A percentile compares a stretch with the other conserved stretches of the same genome.
Conservation (phyloP, 2,888 invertebrate species). For the Protonemura montana region DNA sequence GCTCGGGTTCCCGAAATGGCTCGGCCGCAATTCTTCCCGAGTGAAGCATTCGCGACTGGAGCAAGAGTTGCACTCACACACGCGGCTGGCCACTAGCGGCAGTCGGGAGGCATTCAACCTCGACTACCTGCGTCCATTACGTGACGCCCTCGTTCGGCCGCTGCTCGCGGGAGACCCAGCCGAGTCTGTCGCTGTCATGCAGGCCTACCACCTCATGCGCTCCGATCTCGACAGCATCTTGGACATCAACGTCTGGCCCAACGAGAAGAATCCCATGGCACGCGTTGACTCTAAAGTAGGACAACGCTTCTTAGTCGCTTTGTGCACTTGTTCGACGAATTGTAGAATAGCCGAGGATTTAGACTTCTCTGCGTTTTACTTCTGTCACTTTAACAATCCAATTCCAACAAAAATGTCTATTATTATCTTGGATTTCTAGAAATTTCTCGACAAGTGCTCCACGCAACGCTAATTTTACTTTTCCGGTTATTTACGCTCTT, state of each 20-base stretch:
- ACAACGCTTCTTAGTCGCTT: too few relatives aligned
- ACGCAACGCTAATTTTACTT: too few relatives aligned
- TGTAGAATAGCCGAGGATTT: too few relatives aligned
- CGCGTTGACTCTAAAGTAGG: slow-evolving; percentile 76
- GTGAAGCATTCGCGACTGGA: slow-evolving; percentile 82
- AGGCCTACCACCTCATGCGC: slow-evolving; percentile 83
- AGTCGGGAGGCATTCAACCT: slow-evolving; percentile 83
- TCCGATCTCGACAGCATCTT: slow-evolving; percentile 91
- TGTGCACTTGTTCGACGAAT: too few relatives aligned
- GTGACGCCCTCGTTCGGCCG: slow-evolving; percentile 79
- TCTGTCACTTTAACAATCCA: too few relatives aligned
- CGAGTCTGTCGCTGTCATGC: slow-evolving; percentile 75
- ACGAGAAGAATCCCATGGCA: slow-evolving; percentile 77
- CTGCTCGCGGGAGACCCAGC: slow-evolving; percentile 70
- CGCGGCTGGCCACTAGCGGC: slow-evolving; percentile 79
- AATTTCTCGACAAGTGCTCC: too few relatives aligned
- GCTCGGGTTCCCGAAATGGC: slow-evolving; percentile 93
- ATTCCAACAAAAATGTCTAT: too few relatives aligned
- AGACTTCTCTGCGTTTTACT: too few relatives aligned
- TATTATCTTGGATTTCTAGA: too few relatives aligned
- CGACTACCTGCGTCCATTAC: slow-evolving; percentile 85
- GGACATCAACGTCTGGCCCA: slow-evolving; percentile 88
- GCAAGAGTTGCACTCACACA: slow-evolving; percentile 87
- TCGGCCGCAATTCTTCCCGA: slow-evolving; percentile 91
- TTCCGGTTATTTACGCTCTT: too few relatives aligned